phyloP scores from a whole-genome alignment of 1,140 invertebrate species.

The Drosophila bocki region DNA sequence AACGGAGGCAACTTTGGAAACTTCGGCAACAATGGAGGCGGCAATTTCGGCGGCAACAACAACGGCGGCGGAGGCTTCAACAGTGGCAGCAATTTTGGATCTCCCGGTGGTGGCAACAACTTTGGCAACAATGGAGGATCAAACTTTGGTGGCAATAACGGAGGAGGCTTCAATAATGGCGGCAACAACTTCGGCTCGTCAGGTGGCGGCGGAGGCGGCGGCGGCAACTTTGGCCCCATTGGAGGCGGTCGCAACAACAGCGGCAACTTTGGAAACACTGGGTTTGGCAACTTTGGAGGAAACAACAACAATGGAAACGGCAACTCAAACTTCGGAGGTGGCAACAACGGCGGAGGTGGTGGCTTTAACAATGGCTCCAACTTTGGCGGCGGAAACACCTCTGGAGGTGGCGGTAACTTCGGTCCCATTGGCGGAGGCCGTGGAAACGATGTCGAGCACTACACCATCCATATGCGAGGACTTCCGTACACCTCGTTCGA shows the following conservation, averaged over 20 bases:
- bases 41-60: constrained; percentile 69
- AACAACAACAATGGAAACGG: constrained; percentile 50
- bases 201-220: constrained; percentile 24
- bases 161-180: constrained; percentile 52
- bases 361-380: constrained; percentile 56
- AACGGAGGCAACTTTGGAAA: constrained; percentile 60
- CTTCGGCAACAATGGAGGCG: constrained; percentile 67
- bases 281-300: constrained; percentile 51
- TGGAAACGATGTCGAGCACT: constrained; percentile 68
- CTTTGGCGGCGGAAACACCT: constrained; percentile 23
- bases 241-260: constrained; percentile 66
- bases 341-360: constrained; percentile 42
- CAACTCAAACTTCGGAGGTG: constrained; percentile 38
- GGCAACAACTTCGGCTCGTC: constrained; percentile 57
- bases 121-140: constrained; percentile 60
- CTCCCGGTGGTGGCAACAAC: constrained; percentile 44
- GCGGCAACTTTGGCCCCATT: constrained; percentile 62
- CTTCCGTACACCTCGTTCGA: constrained; percentile 82
- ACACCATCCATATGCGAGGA: constrained; percentile 79
- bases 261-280: constrained; percentile 47
- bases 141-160: constrained; percentile 48
- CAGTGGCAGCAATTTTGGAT: constrained; percentile 49
- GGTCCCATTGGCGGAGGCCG: constrained; percentile 69
- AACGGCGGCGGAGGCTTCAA: constrained; percentile 58
- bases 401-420: constrained; percentile 62